Evolutionary conservation across 2,113 vertebrate species (phyloP).

Genomic region (Tychaedon coryphoeus): DNA sequence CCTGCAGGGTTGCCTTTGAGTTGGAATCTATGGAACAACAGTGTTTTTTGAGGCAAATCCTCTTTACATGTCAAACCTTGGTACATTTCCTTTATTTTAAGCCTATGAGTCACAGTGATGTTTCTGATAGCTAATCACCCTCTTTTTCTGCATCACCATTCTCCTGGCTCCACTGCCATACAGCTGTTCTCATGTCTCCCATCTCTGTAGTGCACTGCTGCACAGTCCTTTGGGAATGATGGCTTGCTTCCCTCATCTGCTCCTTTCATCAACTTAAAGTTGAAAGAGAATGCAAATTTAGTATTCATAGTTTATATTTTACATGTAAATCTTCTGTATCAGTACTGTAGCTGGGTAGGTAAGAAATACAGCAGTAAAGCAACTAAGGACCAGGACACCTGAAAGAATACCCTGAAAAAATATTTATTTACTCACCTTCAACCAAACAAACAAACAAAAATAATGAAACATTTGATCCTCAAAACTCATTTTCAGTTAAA

Average conservation of each 20-base stretch:
- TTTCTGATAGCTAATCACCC: not conserved
- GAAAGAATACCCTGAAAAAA: not conserved
- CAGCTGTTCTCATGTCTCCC: not conserved
- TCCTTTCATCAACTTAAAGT: not conserved
- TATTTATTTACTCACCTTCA: not conserved
- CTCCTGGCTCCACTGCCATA: not conserved
- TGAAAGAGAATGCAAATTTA: not conserved
- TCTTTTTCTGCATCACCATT: not conserved
- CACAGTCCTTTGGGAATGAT: not conserved
- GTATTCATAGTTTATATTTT: not conserved
- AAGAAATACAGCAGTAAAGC: not conserved
- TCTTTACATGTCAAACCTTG: not conserved
- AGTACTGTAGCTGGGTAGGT: not conserved
- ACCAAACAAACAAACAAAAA: not conserved
- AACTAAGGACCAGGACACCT: not conserved
- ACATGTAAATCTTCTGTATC: not conserved
- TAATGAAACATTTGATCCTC: not conserved
- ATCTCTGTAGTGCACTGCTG: not conserved
- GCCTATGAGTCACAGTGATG: not conserved
- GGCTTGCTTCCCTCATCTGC: not conserved
- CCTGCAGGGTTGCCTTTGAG: not conserved
- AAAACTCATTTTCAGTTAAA: not conserved
- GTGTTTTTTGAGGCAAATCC: not conserved
- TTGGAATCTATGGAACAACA: not conserved
- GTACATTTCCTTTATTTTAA: not conserved